Conservation (phyloP, 2,888 invertebrate genomes). For the Drosophila antonietae region DNA sequence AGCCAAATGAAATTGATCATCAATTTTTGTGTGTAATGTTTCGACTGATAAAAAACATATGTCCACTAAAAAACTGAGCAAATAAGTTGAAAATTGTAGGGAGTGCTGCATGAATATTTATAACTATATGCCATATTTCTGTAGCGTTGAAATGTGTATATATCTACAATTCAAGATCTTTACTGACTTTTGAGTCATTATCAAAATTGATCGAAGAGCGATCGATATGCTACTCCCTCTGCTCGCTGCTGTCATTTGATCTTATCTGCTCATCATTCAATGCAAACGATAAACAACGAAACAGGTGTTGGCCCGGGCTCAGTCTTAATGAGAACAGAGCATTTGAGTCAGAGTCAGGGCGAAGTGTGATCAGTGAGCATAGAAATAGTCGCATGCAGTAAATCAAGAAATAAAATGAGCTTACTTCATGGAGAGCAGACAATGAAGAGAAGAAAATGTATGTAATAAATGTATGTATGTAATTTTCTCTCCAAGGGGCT, state of each 20-base stretch:
- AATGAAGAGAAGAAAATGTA: too few relatives aligned
- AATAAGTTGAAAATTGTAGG: neutral
- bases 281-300: neutral
- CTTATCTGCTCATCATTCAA: neutral
- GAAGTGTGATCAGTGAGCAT: neutral
- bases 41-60: constrained; percentile 44
- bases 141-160: too few relatives aligned
- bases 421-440: too few relatives aligned
- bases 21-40: constrained; percentile 29
- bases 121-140: too few relatives aligned
- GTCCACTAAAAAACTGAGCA: constrained; percentile 1
- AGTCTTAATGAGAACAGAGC: neutral
- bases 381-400: neutral
- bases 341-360: too few relatives aligned
- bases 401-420: neutral
- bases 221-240: neutral
- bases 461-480: too few relatives aligned
- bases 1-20: constrained; percentile 45
- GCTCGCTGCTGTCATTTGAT: neutral
- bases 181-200: neutral
- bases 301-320: neutral
- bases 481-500: neutral
- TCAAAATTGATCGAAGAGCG: constrained; percentile 3
- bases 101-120: neutral
- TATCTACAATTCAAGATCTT: neutral